phyloP scores from a whole-genome alignment of 2,113 vertebrate genomes.

The Austrofundulus limnaeus region DNA sequence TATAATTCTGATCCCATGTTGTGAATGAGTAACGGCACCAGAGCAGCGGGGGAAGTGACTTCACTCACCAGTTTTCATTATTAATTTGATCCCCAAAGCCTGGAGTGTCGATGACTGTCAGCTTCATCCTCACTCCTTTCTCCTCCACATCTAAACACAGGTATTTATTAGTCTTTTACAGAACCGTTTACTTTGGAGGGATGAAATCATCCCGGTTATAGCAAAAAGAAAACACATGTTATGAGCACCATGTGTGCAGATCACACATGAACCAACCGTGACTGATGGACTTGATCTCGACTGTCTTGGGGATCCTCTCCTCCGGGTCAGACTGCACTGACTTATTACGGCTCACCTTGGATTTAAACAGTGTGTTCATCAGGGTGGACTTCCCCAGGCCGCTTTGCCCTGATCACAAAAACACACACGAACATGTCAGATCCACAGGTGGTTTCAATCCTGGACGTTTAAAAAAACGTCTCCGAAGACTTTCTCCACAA shows the following conservation, averaged over 20 bases:
- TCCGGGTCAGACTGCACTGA: slow-evolving; percentile 85
- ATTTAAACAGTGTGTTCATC: slow-evolving; percentile 99
- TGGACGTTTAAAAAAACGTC: background rate
- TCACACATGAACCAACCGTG: slow-evolving; percentile 79
- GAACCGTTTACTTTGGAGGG: background rate
- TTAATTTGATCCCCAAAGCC: slow-evolving; percentile 99
- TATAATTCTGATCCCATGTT: background rate
- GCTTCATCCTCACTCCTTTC: slow-evolving; percentile 97
- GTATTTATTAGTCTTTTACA: background rate
- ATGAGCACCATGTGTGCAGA: background rate
- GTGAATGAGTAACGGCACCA: background rate
- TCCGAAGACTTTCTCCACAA: background rate
- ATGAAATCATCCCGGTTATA: background rate
- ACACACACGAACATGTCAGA: background rate
- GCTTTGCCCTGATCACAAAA: slow-evolving; percentile 86
- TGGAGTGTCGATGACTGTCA: slow-evolving; percentile 95
- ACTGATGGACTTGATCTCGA: slow-evolving; percentile 97
- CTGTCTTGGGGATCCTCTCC: slow-evolving; percentile 95
- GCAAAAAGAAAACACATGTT: slow-evolving; percentile 8
- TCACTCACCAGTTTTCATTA: slow-evolving; percentile 95
- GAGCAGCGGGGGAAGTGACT: background rate
- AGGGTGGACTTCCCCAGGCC: too few relatives aligned
- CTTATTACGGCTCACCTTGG: slow-evolving; percentile 96
- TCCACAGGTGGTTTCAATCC: background rate
- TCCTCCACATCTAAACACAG: slow-evolving; percentile 89